Evolutionary conservation across 2,888 invertebrate genomes (phyloP).

Genomic region (Idaea straminata): DNA sequence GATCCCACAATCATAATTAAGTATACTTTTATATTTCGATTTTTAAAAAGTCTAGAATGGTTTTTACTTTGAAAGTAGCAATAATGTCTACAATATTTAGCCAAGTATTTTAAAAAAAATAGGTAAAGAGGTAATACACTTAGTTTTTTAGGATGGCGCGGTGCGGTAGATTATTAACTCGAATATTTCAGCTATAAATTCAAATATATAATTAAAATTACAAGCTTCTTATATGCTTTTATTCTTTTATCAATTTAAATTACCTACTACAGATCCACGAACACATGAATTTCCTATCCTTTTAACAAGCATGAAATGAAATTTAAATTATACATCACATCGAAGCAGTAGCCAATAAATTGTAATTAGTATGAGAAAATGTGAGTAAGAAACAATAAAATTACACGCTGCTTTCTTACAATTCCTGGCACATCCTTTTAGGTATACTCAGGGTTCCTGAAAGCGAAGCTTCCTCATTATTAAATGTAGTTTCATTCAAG

Average conservation of each 20-base stretch:
- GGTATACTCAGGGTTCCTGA: constrained; percentile 34
- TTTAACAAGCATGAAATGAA: neutral
- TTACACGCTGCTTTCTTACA: constrained; percentile 28
- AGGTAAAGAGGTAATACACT: too few relatives aligned
- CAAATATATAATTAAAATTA: neutral
- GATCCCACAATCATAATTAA: constrained; percentile 58
- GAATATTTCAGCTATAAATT: too few relatives aligned
- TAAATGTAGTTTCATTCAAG: constrained; percentile 10
- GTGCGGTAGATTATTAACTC: too few relatives aligned
- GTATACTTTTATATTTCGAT: neutral
- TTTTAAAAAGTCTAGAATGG: neutral
- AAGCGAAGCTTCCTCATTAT: constrained; percentile 43
- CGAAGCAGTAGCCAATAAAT: constrained; percentile 4
- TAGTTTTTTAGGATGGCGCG: too few relatives aligned
- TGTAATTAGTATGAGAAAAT: constrained; percentile 19
- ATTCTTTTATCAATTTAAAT: constrained; percentile 7
- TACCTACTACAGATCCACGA: constrained; percentile 20
- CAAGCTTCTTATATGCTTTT: neutral
- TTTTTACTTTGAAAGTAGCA: too few relatives aligned
- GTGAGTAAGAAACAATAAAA: constrained; percentile 39
- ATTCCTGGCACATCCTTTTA: constrained; percentile 27
- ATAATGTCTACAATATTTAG: too few relatives aligned
- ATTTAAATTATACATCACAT: neutral
- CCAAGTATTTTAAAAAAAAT: too few relatives aligned
- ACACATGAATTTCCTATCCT: constrained; percentile 13